Evolutionary conservation across 2,888 invertebrate genomes (phyloP).

Genomic region (Stomorhina lunata): DNA sequence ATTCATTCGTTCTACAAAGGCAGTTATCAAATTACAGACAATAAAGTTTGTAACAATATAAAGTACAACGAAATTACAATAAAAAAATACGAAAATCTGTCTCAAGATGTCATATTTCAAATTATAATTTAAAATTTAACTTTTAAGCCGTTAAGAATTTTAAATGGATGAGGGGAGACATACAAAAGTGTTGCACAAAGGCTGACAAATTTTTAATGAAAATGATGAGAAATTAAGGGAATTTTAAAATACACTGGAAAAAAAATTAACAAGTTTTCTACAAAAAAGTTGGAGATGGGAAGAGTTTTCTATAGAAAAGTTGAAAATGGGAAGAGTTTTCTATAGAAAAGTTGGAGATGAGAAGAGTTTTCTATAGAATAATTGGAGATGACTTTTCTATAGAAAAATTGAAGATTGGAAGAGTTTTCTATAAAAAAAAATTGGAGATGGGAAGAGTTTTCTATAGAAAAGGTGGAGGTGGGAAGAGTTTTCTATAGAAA

Average conservation of each 20-base stretch:
- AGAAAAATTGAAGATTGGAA: no score
- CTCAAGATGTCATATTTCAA: conserved; percentile 54
- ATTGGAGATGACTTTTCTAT: no score
- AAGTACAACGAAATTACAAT: conserved; percentile 1
- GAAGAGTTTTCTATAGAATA: no score
- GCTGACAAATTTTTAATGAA: conserved; percentile 22
- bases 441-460: no score
- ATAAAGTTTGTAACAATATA: conserved; percentile 39
- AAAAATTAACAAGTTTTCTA: neutral
- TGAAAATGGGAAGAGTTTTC: no score
- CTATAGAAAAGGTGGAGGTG: no score
- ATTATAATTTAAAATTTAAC: conserved; percentile 41
- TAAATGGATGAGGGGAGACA: neutral
- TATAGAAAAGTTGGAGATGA: no score
- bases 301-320: no score
- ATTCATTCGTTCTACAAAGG: conserved; percentile 10
- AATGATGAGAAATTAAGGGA: neutral
- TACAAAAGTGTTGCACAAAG: neutral
- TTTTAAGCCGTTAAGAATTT: neutral
- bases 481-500: no score
- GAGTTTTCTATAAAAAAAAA: no score
- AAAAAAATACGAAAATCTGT: conserved; percentile 2
- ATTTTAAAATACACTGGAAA: no score
- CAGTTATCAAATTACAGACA: conserved; percentile 57
- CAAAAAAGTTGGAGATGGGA: no score